These are phyloP conservation scores for Platycheirus albimanus DNA, from an alignment of 2,888 invertebrate species.

Conservation along the genomic window DNA sequence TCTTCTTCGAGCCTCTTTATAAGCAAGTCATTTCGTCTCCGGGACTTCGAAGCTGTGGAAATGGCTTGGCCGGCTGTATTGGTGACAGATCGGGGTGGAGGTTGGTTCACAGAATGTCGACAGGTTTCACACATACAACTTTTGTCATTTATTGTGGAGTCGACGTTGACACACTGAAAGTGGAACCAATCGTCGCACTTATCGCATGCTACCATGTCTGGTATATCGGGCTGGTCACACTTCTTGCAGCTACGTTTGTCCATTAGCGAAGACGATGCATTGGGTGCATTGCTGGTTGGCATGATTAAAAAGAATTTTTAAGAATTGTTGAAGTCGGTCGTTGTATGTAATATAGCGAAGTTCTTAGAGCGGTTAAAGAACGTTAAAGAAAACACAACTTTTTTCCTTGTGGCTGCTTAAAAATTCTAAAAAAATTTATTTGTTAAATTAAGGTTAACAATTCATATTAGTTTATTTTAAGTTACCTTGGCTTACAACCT, in stretches of 20 bases:
- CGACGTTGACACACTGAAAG: conserved; percentile 18
- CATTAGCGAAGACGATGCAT: background rate
- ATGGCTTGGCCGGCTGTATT: background rate
- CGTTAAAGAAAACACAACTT: no score
- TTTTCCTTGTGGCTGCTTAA: no score
- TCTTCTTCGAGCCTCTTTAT: conserved; percentile 24
- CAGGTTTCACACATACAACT: conserved; percentile 15
- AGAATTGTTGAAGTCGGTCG: no score
- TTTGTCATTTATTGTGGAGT: conserved; percentile 1
- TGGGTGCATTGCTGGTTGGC: background rate
- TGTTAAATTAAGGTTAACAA: no score
- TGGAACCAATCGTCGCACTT: conserved; percentile 10
- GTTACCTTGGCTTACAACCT: no score
- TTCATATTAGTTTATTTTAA: no score
- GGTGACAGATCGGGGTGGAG: background rate
- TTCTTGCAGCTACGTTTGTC: background rate
- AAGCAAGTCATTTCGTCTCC: background rate
- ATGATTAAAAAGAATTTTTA: no score
- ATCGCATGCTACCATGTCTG: conserved; percentile 10
- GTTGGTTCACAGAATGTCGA: background rate
- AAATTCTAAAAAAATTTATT: no score
- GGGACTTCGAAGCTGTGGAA: background rate
- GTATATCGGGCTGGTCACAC: background rate
- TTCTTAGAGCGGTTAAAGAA: no score
- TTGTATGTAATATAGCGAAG: no score